A percentile compares a stretch with the other conserved stretches of the same genome.
Conservation (phyloP, 2,888 invertebrate genomes). For the Taphrorychus bicolor region DNA sequence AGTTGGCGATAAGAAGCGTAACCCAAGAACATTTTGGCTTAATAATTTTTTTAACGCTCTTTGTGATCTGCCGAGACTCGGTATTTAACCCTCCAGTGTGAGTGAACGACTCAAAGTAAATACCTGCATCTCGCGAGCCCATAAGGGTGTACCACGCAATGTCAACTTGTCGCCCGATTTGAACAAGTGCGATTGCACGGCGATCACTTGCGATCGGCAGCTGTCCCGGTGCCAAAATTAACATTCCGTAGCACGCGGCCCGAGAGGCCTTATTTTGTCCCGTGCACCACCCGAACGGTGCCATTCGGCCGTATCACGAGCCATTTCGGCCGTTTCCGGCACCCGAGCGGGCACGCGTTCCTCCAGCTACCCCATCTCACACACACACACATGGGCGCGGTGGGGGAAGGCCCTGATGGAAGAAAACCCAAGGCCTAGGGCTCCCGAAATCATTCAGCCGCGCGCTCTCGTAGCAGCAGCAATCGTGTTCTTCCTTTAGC, state of each 20-base stretch:
- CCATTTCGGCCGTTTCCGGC: constrained; percentile 35
- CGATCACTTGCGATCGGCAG: constrained; percentile 39
- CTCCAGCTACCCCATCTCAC: constrained; percentile 43
- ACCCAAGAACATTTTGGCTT: too few relatives aligned
- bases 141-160: neutral
- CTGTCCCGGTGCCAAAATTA: constrained; percentile 42
- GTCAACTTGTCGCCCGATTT: constrained; percentile 24
- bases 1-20: too few relatives aligned
- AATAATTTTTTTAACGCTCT: too few relatives aligned
- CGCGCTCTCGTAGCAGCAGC: constrained; percentile 32
- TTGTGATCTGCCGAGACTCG: too few relatives aligned
- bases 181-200: constrained; percentile 34
- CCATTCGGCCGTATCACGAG: constrained; percentile 24
- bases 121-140: neutral
- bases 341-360: constrained; percentile 59
- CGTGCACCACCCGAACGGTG: constrained; percentile 33
- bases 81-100: too few relatives aligned
- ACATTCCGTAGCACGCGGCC: constrained; percentile 42
- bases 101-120: too few relatives aligned
- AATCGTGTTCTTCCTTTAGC: constrained; percentile 18
- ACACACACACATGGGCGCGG: too few relatives aligned
- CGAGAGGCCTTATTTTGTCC: constrained; percentile 41
- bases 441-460: constrained; percentile 45
- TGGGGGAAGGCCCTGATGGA: constrained; percentile 52
- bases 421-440: constrained; percentile 56